Evolutionary conservation across 1,140 invertebrate genomes (phyloP).

Genomic region (Euborellia annulipes): DNA sequence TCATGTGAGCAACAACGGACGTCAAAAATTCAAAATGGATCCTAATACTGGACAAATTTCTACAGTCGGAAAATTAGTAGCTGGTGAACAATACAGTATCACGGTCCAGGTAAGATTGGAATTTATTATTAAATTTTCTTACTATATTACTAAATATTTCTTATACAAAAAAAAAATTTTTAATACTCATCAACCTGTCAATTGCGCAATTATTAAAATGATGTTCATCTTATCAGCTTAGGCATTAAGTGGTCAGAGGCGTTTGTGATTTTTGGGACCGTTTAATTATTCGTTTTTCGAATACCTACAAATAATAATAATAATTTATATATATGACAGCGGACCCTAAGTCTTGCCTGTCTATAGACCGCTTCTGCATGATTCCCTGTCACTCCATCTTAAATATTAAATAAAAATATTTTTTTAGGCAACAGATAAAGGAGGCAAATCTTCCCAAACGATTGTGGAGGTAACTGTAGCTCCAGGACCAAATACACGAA

Average conservation of each 20-base stretch:
- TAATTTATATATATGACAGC: constrained; percentile 8
- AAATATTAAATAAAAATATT: too few relatives aligned
- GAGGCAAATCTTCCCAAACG: constrained; percentile 40
- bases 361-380: too few relatives aligned
- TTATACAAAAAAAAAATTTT: too few relatives aligned
- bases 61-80: constrained; percentile 48
- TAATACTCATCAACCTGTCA: too few relatives aligned
- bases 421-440: constrained; percentile 29
- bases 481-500: constrained; percentile 69
- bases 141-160: too few relatives aligned
- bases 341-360: too few relatives aligned
- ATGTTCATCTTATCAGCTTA: too few relatives aligned
- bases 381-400: too few relatives aligned
- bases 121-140: too few relatives aligned
- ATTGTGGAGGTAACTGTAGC: constrained; percentile 68
- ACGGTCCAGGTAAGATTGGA: constrained; percentile 70
- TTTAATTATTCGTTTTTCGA: background rate
- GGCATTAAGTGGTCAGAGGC: too few relatives aligned
- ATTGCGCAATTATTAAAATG: too few relatives aligned
- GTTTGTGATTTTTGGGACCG: background rate
- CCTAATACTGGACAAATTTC: constrained; percentile 56
- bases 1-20: constrained; percentile 78
- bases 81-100: constrained; percentile 76
- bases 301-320: background rate
- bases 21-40: constrained; percentile 70